These are phyloP conservation scores for Leistus spinibarbis DNA, from an alignment of 2,888 invertebrate species.

Conservation along the genomic window DNA sequence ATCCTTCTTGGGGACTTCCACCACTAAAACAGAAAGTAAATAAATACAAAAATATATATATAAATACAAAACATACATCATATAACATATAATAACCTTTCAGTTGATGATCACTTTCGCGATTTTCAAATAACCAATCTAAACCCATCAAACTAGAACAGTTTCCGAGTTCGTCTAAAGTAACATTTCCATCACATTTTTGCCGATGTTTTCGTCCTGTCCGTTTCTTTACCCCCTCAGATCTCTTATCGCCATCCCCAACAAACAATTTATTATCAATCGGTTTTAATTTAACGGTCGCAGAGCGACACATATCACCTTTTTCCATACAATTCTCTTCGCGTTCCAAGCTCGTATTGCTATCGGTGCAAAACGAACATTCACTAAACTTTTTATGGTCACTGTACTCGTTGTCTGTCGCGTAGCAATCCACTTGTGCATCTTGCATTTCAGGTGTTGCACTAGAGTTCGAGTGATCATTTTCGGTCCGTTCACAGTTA, in stretches of 20 bases:
- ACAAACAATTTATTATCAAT: conserved; percentile 10
- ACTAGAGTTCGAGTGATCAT: conserved; percentile 65
- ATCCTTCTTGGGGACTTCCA: conserved; percentile 48
- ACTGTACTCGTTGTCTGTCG: conserved; percentile 53
- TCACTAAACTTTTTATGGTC: conserved; percentile 52
- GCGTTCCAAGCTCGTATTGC: conserved; percentile 53
- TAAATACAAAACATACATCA: neutral
- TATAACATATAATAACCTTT: conserved; percentile 42
- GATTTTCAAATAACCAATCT: conserved; percentile 68
- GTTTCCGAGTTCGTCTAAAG: conserved; percentile 46
- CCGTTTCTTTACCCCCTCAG: conserved; percentile 45
- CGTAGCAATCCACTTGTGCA: conserved; percentile 52
- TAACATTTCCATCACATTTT: conserved; percentile 44
- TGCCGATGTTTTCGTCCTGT: conserved; percentile 47
- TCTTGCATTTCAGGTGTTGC: conserved; percentile 64
- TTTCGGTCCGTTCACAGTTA: conserved; percentile 68
- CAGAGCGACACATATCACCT: conserved; percentile 36
- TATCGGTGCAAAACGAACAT: conserved; percentile 52
- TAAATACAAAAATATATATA: neutral
- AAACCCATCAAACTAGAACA: conserved; percentile 64
- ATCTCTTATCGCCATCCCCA: conserved; percentile 30
- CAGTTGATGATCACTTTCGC: conserved; percentile 48
- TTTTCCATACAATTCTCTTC: conserved; percentile 46
- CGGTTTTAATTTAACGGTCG: conserved; percentile 33
- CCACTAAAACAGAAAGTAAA: neutral